phyloP scores from a whole-genome alignment of 2,888 invertebrate species.

The Tenthredo mesomela region DNA sequence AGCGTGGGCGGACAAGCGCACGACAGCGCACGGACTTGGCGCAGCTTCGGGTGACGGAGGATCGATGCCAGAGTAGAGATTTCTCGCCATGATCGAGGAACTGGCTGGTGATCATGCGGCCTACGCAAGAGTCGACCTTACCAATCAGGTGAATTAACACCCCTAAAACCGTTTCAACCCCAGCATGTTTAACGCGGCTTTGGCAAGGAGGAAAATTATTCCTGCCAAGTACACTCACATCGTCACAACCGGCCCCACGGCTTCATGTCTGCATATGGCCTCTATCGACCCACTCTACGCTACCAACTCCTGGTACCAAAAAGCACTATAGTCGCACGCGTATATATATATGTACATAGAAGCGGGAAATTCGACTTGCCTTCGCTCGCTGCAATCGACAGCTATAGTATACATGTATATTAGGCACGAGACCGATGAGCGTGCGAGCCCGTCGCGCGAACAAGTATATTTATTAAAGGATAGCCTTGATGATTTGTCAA shows the following conservation, averaged over 20 bases:
- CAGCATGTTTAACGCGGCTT: background rate
- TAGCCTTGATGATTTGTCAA: background rate
- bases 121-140: slow-evolving; percentile 71
- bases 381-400: background rate
- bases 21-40: background rate
- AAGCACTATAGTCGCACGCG: background rate
- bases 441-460: background rate
- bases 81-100: slow-evolving; percentile 67
- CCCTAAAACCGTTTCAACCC: background rate
- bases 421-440: background rate
- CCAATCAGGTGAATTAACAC: slow-evolving; percentile 65
- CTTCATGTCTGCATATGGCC: too few relatives aligned
- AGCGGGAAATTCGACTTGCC: slow-evolving; percentile 11
- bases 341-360: too few relatives aligned
- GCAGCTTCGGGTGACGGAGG: background rate
- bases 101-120: slow-evolving; percentile 72
- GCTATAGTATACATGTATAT: background rate
- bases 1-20: background rate
- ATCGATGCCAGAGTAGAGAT: slow-evolving; percentile 20
- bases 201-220: background rate
- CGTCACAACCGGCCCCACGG: too few relatives aligned
- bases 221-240: background rate
- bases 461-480: background rate
- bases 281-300: background rate
- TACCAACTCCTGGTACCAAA: background rate